A percentile compares a stretch with the other conserved stretches of the same genome.
These are phyloP conservation scores for Channa maculata DNA, from an alignment of 2,113 vertebrate genomes.

Conservation along the genomic window DNA sequence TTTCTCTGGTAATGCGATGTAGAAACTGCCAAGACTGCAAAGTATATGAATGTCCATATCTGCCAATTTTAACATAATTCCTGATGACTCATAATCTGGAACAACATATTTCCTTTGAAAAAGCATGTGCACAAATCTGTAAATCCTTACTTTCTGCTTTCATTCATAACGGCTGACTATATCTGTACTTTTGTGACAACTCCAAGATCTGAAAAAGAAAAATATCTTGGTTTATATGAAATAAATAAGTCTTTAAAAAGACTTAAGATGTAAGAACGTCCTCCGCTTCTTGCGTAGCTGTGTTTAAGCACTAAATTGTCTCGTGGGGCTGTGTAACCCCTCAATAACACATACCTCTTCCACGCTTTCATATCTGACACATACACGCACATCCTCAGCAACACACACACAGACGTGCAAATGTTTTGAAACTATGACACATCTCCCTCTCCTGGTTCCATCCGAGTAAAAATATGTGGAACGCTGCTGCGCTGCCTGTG, in stretches of 20 bases:
- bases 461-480: constrained; percentile 41
- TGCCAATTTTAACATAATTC: constrained; percentile 53
- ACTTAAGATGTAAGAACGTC: constrained; percentile 20
- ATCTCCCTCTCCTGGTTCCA: constrained; percentile 38
- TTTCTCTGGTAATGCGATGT: constrained; percentile 9
- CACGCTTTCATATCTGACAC: not conserved
- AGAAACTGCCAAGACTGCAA: constrained; percentile 27
- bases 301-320: constrained; percentile 15
- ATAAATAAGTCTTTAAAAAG: constrained; percentile 6
- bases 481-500: not conserved
- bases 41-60: constrained; percentile 19
- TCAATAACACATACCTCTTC: not conserved
- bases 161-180: constrained; percentile 29
- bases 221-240: not conserved
- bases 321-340: constrained; percentile 9
- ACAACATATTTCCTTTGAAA: constrained; percentile 33
- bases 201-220: constrained; percentile 30
- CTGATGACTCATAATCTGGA: constrained; percentile 63
- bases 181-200: constrained; percentile 34
- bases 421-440: constrained; percentile 33
- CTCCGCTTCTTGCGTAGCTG: constrained; percentile 8
- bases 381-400: not conserved
- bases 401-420: constrained; percentile 1
- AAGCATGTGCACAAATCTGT: constrained; percentile 46
- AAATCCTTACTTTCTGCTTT: constrained; percentile 41